phyloP scores from a whole-genome alignment of 2,113 vertebrate species.

The Myocastor coypus region DNA sequence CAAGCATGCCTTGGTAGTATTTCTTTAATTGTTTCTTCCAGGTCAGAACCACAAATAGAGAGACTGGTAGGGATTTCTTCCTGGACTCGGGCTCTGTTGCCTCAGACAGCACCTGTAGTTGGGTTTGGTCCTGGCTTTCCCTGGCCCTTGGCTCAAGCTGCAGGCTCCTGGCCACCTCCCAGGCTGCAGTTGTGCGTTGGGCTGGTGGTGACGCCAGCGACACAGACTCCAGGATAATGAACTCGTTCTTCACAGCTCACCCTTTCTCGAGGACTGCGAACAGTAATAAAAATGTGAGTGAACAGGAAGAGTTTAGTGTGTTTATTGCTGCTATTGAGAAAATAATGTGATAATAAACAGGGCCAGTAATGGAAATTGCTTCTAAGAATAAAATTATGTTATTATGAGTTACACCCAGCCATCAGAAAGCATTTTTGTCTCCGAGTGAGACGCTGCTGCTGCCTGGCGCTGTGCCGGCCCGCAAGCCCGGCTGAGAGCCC shows the following conservation, averaged over 20 bases:
- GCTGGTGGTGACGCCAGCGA: fast-evolving
- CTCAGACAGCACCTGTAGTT: neutral
- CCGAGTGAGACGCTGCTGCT: constrained; percentile 11
- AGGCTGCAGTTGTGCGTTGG: fast-evolving
- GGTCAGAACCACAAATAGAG: neutral
- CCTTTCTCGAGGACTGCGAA: neutral
- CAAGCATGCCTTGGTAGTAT: neutral
- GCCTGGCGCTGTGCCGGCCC: neutral
- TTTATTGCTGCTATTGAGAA: constrained; percentile 80
- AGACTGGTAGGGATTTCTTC: neutral
- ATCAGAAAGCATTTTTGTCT: neutral
- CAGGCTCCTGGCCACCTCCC: neutral
- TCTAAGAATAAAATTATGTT: constrained; percentile 77
- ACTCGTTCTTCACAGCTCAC: constrained; percentile 36
- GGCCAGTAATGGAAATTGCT: constrained; percentile 76
- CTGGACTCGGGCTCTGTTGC: neutral
- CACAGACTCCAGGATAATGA: neutral
- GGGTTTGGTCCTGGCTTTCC: fast-evolving
- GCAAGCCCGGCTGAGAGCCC: neutral
- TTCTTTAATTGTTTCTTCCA: neutral
- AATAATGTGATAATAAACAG: constrained; percentile 81
- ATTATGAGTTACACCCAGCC: constrained; percentile 65
- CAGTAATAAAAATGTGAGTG: constrained; percentile 65
- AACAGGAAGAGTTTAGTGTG: constrained; percentile 73
- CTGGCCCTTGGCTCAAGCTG: too few relatives aligned